Conservation (phyloP, 2,797 vertebrate genomes). For the Molothrus ater region DNA sequence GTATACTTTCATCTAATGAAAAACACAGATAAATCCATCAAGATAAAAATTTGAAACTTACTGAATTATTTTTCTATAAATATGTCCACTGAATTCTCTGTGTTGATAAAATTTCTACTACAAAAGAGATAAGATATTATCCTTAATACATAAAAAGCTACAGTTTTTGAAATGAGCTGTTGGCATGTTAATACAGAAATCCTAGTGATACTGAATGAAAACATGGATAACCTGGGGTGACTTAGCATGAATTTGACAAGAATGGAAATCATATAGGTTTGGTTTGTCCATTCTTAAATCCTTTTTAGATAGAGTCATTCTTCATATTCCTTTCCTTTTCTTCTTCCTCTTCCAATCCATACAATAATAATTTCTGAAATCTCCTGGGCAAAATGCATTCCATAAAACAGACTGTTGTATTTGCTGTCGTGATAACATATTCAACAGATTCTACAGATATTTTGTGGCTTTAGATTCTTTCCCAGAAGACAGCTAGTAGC, state of each 20-base stretch:
- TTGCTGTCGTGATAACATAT: not conserved
- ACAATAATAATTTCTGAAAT: not conserved
- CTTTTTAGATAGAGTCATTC: not conserved
- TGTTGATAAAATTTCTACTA: not conserved
- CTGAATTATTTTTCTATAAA: not conserved
- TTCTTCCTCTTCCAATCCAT: not conserved
- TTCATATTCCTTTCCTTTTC: not conserved
- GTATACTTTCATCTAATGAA: not conserved
- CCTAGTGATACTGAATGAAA: not conserved
- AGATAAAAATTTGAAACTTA: not conserved
- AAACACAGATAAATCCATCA: not conserved
- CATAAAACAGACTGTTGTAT: not conserved
- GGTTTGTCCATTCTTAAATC: not conserved
- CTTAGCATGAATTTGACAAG: not conserved
- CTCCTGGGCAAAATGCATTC: not conserved
- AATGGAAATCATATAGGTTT: not conserved
- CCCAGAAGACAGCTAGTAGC: not conserved
- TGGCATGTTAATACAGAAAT: not conserved
- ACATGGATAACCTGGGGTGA: not conserved
- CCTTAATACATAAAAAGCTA: not conserved
- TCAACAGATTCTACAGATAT: not conserved
- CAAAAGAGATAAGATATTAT: not conserved
- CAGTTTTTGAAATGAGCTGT: not conserved
- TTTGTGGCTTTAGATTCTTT: not conserved
- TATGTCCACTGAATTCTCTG: not conserved